Conservation (phyloP, 2,113 vertebrate genomes). For the Aldabrachelys gigantea region DNA sequence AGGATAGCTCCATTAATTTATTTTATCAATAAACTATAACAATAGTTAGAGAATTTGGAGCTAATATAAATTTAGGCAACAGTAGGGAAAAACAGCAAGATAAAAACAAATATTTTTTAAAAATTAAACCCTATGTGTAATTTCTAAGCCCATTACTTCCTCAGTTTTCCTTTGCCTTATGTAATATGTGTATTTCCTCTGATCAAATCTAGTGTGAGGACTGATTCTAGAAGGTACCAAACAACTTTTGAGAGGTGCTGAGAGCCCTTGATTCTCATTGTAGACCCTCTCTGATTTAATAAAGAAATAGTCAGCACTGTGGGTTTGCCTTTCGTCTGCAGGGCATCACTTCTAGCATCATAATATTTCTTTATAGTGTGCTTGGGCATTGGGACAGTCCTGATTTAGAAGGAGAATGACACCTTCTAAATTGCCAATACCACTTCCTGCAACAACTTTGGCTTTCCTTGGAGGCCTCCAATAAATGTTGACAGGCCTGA, state of each 20-base stretch:
- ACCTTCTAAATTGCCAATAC: neutral
- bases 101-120: neutral
- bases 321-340: too few species aligned
- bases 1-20: too few species aligned
- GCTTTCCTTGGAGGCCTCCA: neutral
- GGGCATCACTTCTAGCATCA: neutral
- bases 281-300: neutral
- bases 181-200: neutral
- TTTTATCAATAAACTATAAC: neutral
- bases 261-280: neutral
- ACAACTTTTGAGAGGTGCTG: neutral
- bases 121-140: neutral
- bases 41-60: neutral
- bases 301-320: neutral
- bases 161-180: neutral
- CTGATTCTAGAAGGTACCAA: neutral
- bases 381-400: neutral
- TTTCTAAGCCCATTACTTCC: neutral
- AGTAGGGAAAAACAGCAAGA: neutral
- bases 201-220: neutral
- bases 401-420: neutral
- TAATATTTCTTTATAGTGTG: neutral
- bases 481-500: neutral
- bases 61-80: neutral
- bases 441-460: neutral